A percentile compares a stretch with the other conserved stretches of the same genome.
phyloP scores from a whole-genome alignment of 2,888 invertebrate genomes.

The Cheilosia variabilis region DNA sequence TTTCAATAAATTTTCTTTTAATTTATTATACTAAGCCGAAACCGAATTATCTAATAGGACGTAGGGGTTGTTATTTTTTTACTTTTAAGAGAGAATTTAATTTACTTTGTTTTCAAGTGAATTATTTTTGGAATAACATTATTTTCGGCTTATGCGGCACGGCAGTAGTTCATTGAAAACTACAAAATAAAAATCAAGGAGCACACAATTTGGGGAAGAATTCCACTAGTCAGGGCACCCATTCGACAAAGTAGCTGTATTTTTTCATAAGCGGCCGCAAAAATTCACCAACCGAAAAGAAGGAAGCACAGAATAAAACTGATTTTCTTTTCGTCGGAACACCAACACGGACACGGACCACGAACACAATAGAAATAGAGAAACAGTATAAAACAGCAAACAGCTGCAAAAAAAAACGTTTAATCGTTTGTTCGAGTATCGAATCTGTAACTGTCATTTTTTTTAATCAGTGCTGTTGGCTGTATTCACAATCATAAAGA shows the following conservation, averaged over 20 bases:
- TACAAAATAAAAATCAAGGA: not conserved
- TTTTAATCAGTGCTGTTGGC: no score
- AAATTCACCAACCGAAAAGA: not conserved
- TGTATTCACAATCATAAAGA: no score
- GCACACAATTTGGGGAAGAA: constrained; percentile 10
- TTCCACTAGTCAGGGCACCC: constrained; percentile 26
- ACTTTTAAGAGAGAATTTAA: not conserved
- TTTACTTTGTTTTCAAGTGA: not conserved
- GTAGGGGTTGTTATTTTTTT: not conserved
- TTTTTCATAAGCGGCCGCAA: no score
- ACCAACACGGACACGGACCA: not conserved
- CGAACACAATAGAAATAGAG: not conserved
- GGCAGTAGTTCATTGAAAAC: not conserved
- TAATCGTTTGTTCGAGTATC: not conserved
- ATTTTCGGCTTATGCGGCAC: constrained; percentile 10
- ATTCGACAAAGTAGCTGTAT: not conserved
- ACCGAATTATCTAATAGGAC: constrained; percentile 7
- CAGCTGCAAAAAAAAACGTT: not conserved
- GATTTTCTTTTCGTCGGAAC: constrained; percentile 1
- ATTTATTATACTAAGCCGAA: not conserved
- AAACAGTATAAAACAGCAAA: not conserved
- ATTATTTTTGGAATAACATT: not conserved
- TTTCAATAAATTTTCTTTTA: not conserved
- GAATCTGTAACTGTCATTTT: no score
- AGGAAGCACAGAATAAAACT: constrained; percentile 26